phyloP scores from a whole-genome alignment of 1,140 invertebrate genomes.

The Eufriesea mexicana region DNA sequence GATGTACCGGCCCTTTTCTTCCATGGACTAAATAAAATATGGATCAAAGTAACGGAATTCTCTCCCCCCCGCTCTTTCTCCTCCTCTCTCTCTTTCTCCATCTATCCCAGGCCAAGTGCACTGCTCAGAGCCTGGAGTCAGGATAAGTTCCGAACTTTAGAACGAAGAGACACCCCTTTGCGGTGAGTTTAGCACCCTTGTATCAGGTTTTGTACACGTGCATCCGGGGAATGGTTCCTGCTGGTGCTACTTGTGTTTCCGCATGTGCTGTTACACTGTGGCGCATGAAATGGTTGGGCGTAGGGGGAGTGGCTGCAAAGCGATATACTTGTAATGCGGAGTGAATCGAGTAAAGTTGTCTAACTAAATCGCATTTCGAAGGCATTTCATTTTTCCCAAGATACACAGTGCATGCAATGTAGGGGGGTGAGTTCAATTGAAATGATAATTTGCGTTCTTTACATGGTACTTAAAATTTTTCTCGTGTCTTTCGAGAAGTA shows the following conservation, averaged over 20 bases:
- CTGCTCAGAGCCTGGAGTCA: constrained; percentile 24
- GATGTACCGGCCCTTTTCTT: constrained; percentile 3
- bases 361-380: neutral
- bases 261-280: constrained; percentile 11
- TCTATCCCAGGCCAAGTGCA: constrained; percentile 11
- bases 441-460: too few species aligned
- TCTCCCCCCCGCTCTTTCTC: neutral
- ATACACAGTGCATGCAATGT: neutral
- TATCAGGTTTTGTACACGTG: constrained; percentile 54
- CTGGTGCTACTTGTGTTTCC: constrained; percentile 27
- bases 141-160: constrained; percentile 69
- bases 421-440: neutral
- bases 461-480: too few species aligned
- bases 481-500: too few species aligned
- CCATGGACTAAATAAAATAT: constrained; percentile 69
- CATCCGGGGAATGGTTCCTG: neutral
- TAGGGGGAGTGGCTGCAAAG: neutral
- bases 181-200: constrained; percentile 63
- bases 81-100: neutral
- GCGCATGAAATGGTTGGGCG: neutral
- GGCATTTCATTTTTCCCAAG: neutral
- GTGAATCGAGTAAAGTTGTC: neutral
- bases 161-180: constrained; percentile 59
- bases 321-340: neutral
- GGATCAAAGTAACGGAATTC: constrained; percentile 63